phyloP scores from a whole-genome alignment of 2,113 vertebrate genomes.

The Tragulus kanchil region DNA sequence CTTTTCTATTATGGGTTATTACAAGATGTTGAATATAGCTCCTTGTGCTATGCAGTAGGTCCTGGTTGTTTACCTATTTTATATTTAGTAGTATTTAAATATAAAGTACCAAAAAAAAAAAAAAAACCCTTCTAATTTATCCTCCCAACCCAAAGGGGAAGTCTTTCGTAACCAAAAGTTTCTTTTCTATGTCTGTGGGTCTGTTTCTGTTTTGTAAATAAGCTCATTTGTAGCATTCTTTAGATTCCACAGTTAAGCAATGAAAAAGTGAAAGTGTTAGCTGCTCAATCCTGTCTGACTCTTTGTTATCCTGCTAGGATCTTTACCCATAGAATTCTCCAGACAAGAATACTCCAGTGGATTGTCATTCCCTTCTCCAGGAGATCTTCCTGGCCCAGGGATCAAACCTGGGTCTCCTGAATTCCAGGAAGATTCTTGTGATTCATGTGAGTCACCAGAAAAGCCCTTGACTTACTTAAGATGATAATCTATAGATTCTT shows the following conservation, averaged over 20 bases:
- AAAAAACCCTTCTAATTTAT: too few species aligned
- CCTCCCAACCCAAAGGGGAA: neutral
- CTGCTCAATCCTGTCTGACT: fast-evolving
- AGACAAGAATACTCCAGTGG: neutral
- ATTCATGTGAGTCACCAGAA: neutral
- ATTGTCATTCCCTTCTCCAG: neutral
- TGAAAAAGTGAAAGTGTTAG: neutral
- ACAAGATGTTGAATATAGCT: neutral
- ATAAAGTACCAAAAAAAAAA: too few species aligned
- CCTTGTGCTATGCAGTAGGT: neutral
- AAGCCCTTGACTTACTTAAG: neutral
- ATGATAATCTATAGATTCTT: neutral
- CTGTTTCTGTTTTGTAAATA: neutral
- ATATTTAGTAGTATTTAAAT: neutral
- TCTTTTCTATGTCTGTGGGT: neutral
- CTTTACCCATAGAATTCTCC: neutral
- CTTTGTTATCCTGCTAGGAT: neutral
- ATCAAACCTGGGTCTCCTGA: neutral
- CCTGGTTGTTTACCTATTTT: neutral
- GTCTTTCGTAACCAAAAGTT: neutral
- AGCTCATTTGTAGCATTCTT: neutral
- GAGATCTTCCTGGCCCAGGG: neutral
- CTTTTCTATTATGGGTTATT: neutral
- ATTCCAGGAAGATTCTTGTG: neutral
- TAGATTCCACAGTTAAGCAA: neutral